Evolutionary conservation across 2,113 vertebrate species (phyloP).

Genomic region (Calidris pugnax): DNA sequence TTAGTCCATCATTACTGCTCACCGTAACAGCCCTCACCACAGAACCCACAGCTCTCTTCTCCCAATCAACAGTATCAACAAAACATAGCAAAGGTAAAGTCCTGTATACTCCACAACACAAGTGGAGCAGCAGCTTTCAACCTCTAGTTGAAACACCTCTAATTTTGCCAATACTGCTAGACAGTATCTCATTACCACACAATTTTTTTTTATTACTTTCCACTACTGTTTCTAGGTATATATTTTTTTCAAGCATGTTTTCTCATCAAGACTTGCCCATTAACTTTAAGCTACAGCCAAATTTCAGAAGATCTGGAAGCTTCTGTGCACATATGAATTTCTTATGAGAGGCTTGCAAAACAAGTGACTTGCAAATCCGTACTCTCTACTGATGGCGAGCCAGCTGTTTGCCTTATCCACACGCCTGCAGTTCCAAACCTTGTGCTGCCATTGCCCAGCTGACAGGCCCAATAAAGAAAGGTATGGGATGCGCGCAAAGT

Average conservation of each 20-base stretch:
- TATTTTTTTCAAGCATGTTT: background rate
- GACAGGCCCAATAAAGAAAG: background rate
- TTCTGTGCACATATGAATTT: background rate
- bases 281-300: background rate
- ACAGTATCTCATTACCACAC: background rate
- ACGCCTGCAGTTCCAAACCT: background rate
- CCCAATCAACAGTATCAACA: background rate
- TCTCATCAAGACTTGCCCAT: background rate
- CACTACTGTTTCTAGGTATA: background rate
- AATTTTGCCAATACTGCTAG: background rate
- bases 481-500: background rate
- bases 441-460: background rate
- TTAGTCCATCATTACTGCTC: accelerated
- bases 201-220: background rate
- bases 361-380: background rate
- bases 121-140: background rate
- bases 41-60: background rate
- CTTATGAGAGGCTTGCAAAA: background rate
- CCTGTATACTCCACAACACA: background rate
- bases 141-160: background rate
- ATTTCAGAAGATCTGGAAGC: background rate
- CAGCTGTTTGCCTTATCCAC: background rate
- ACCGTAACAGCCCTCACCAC: background rate
- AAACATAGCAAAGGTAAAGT: background rate
- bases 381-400: background rate